phyloP scores from a whole-genome alignment of 2,797 vertebrate species.

The Harpagifer antarcticus region DNA sequence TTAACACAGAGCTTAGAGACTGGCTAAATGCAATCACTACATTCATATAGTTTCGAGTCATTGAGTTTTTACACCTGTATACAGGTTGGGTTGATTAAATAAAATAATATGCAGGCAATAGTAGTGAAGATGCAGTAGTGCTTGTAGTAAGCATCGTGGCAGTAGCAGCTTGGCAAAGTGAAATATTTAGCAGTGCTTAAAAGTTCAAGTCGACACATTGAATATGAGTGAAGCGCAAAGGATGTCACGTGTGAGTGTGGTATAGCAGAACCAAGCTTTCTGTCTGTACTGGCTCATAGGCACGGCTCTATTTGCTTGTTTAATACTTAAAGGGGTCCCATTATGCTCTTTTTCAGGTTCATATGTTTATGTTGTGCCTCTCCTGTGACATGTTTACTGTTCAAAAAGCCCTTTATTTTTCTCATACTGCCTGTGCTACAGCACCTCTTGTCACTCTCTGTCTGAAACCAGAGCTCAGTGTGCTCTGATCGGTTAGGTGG shows the following conservation, averaged over 20 bases:
- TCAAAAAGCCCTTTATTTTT: too few relatives aligned
- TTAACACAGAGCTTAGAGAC: constrained; percentile 20
- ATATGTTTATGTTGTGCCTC: too few relatives aligned
- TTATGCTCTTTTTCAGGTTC: too few relatives aligned
- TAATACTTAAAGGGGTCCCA: too few relatives aligned
- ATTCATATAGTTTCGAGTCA: not conserved
- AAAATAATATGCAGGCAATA: not conserved
- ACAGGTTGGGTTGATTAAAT: constrained; percentile 12
- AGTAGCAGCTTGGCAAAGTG: not conserved
- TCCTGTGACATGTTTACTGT: too few relatives aligned
- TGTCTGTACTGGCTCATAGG: too few relatives aligned
- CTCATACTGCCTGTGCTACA: too few relatives aligned
- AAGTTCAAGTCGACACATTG: constrained; percentile 23
- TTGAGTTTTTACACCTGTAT: not conserved
- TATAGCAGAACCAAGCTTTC: too few relatives aligned
- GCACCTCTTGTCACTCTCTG: too few relatives aligned
- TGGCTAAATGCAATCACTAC: not conserved
- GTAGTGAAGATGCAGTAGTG: constrained; percentile 10
- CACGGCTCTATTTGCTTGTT: too few relatives aligned
- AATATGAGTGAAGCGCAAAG: constrained; percentile 9
- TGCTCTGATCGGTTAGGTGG: too few relatives aligned
- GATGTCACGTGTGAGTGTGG: not conserved
- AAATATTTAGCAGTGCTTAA: constrained; percentile 4
- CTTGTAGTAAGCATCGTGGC: constrained; percentile 1
- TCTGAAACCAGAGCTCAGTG: too few relatives aligned